These are phyloP conservation scores for Clarias pachynema DNA, from an alignment of 2,797 vertebrate species.

Conservation along the genomic window DNA sequence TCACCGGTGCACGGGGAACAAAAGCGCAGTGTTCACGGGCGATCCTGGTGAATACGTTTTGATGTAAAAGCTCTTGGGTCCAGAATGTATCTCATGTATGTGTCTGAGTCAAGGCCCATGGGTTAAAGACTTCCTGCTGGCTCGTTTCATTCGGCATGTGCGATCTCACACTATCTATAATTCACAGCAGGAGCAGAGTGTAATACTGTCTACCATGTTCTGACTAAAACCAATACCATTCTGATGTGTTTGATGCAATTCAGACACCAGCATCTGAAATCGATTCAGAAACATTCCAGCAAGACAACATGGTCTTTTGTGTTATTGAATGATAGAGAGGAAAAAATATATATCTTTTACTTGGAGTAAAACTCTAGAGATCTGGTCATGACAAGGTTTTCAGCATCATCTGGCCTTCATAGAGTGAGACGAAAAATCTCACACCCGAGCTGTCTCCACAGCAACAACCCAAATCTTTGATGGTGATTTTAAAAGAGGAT, in stretches of 20 bases:
- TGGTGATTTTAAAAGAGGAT: background rate
- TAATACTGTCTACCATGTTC: background rate
- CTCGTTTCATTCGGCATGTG: background rate
- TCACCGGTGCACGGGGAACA: background rate
- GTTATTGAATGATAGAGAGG: background rate
- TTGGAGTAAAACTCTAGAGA: background rate
- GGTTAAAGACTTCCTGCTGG: slow-evolving; percentile 19
- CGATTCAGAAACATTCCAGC: background rate
- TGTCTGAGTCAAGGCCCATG: background rate
- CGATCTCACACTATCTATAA: background rate
- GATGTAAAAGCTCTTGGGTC: background rate
- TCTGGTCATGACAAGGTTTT: background rate
- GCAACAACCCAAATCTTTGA: background rate
- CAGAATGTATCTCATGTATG: background rate
- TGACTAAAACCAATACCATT: background rate
- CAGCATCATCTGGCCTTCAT: background rate
- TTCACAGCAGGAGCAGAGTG: background rate
- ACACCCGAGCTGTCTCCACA: background rate
- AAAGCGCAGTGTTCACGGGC: background rate
- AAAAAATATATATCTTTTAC: background rate
- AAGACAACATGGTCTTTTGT: background rate
- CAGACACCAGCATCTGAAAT: background rate
- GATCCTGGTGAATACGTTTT: background rate
- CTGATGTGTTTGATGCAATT: background rate
- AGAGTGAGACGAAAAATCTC: background rate